phyloP scores from a whole-genome alignment of 1,140 invertebrate species.

The Arctopsyche grandis region DNA sequence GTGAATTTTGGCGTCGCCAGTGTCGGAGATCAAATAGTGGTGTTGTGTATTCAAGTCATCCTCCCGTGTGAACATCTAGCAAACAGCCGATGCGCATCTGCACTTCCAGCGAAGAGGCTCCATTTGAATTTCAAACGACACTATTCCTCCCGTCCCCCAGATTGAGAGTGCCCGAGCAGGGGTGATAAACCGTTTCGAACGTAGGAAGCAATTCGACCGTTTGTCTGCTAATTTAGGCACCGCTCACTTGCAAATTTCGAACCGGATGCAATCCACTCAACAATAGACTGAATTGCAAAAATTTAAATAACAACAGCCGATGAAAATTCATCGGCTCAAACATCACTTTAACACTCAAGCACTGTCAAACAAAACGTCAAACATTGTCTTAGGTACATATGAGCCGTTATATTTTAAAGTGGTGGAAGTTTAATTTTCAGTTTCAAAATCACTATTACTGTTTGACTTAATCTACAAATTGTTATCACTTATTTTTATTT shows the following conservation, averaged over 20 bases:
- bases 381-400: no score
- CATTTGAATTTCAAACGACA: constrained; percentile 29
- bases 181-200: not conserved
- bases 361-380: no score
- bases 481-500: no score
- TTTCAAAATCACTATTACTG: no score
- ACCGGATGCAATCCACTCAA: not conserved
- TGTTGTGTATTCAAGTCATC: constrained; percentile 19
- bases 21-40: not conserved
- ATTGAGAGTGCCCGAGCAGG: not conserved
- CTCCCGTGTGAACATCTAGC: not conserved
- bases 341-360: no score
- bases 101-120: not conserved
- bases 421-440: no score
- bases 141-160: not conserved
- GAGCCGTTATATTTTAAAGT: no score
- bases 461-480: no score
- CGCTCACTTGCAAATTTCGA: not conserved
- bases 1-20: not conserved
- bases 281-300: no score
- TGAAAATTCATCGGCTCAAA: no score
- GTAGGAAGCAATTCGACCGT: not conserved
- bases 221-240: not conserved
- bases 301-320: no score
- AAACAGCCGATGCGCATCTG: constrained; percentile 24